Percentiles rank a stretch among this genome's conserved stretches.
Evolutionary conservation across 1,140 invertebrate genomes (phyloP).

Genomic region (Drosophila takahashii): DNA sequence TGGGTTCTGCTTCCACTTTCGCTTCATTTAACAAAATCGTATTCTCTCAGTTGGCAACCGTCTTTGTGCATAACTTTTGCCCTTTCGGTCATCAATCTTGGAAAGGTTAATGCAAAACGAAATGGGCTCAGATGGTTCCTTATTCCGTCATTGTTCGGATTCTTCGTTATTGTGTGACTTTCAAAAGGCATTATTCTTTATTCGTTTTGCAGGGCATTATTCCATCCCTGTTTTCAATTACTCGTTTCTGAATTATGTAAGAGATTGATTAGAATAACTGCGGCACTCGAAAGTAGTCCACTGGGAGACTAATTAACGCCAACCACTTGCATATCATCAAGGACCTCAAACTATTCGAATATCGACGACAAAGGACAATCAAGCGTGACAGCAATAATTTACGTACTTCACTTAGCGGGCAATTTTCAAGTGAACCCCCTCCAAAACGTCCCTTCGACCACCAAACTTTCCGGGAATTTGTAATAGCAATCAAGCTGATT

Average conservation of each 20-base stretch:
- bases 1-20: background rate
- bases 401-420: constrained; percentile 23
- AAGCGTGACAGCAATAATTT: constrained; percentile 32
- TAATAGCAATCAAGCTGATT: constrained; percentile 63
- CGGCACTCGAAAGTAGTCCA: background rate
- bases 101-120: constrained; percentile 6
- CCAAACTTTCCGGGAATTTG: constrained; percentile 27
- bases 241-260: constrained; percentile 15
- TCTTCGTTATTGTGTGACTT: background rate
- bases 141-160: background rate
- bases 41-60: background rate
- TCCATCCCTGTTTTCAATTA: constrained; percentile 13
- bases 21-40: constrained; percentile 24
- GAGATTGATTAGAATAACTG: background rate
- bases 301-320: constrained; percentile 18
- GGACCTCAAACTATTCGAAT: constrained; percentile 26
- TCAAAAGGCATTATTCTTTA: background rate
- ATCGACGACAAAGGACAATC: constrained; percentile 18
- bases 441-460: background rate
- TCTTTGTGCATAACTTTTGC: constrained; percentile 46
- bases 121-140: constrained; percentile 12
- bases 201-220: background rate
- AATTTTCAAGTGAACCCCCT: constrained; percentile 35
- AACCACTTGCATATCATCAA: background rate
- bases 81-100: constrained; percentile 45